Conservation (phyloP, 2,888 invertebrate species). For the Bimastos eiseni region DNA sequence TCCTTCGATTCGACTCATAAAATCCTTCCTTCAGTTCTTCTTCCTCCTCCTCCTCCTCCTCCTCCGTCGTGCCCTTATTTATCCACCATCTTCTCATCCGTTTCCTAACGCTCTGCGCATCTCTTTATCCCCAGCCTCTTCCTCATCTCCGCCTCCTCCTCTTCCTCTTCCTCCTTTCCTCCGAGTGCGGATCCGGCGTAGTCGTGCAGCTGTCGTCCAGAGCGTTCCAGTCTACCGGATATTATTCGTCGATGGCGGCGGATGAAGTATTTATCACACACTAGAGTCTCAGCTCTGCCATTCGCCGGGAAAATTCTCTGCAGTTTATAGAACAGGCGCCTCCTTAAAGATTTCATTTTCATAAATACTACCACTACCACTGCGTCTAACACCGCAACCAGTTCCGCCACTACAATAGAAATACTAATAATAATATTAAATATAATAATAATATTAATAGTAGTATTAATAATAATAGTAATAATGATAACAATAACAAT, state of each 20-base stretch:
- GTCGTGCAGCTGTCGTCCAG: background rate
- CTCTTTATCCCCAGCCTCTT: background rate
- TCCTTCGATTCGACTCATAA: background rate
- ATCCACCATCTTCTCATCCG: background rate
- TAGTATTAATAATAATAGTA: too few species aligned
- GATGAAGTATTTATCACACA: background rate
- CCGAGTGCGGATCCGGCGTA: background rate
- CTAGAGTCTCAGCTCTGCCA: background rate
- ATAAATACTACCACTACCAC: too few species aligned
- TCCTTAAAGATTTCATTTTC: background rate
- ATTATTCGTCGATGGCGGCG: background rate
- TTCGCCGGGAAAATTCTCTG: background rate
- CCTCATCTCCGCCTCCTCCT: background rate
- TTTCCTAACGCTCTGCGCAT: background rate
- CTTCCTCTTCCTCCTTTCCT: background rate
- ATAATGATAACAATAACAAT: too few species aligned
- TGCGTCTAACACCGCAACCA: too few species aligned
- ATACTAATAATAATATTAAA: too few species aligned
- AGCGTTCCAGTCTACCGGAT: background rate
- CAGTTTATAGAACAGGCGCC: background rate
- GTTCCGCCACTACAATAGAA: too few species aligned
- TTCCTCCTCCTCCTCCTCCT: background rate
- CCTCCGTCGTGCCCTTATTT: background rate
- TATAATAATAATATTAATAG: too few species aligned
- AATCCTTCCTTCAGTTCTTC: background rate